Evolutionary conservation across 2,888 invertebrate species (phyloP), one percentile per base, ranked within the genome.

Genomic region (Tinea trinotella): DNA sequence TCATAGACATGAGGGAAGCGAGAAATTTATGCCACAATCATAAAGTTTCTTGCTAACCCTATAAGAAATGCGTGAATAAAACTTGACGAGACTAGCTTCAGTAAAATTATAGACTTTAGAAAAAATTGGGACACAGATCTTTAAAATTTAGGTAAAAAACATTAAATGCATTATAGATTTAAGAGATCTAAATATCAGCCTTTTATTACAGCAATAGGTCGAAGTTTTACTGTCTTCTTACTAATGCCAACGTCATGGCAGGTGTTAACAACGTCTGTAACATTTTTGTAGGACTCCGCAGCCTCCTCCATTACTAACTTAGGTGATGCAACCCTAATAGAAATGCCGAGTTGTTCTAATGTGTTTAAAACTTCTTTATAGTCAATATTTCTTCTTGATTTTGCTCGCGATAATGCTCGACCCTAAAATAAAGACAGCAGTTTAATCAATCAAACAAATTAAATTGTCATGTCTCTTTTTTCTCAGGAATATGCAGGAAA

Each of bases 281-380:
- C 99, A 86, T 99, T 97, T 83, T 99, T 99, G 78, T 99, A 99
- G 0, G 99, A 99, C 70, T 99, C 98, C 0, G 99, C 99, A 3
- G 99, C 97, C 87, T 99, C 99, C 84, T 99, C 99, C 99, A 99
- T 99, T 0, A 99, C 98, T 57, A 99, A 84, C 80, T 99, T 99
- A 0, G 99, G 99, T 9, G 99, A 99, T 6, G 99, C 99, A 0
- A 99, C 97, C 68, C 99, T 89, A 60, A 99, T 99, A 1, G 97
- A 93, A 64, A 98, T 98, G 20, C 97, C 97, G 83, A 91, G 89
- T 53, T 89, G 85, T 59, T 96, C 91, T 57, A 99, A 78, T 70
- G 94, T 94, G 10, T 89, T 87, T 46, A 99, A 80, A 1, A 99
- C 99, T 54, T 95, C 92, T 63, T 92, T 92, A 73, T 98, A 99